These are phyloP conservation scores for Pimephales promelas DNA, from an alignment of 2,113 vertebrate genomes.

Conservation along the genomic window DNA sequence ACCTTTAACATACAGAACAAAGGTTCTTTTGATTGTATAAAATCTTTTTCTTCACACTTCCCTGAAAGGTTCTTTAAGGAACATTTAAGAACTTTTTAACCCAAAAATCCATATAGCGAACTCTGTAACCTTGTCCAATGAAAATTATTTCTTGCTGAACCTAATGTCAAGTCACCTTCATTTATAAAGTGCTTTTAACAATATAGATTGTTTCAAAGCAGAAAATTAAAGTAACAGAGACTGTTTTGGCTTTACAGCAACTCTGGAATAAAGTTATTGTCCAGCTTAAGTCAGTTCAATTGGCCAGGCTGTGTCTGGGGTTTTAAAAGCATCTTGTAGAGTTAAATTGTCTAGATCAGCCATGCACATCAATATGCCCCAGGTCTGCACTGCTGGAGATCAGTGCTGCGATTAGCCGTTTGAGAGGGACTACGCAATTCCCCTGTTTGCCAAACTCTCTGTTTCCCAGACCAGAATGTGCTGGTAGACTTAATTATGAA, in stretches of 20 bases:
- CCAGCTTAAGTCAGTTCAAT: neutral
- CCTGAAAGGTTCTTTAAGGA: neutral
- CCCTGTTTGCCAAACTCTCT: constrained; percentile 72
- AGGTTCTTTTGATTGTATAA: too few relatives aligned
- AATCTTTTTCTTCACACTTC: too few relatives aligned
- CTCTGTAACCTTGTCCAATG: neutral
- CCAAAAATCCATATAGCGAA: neutral
- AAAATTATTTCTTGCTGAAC: neutral
- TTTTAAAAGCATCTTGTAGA: constrained; percentile 12
- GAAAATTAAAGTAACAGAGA: too few relatives aligned
- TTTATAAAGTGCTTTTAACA: too few relatives aligned
- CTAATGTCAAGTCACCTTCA: neutral
- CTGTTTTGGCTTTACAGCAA: too few relatives aligned
- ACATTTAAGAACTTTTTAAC: neutral
- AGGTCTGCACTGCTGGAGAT: constrained; percentile 71
- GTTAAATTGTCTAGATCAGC: constrained; percentile 76
- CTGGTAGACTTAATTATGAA: constrained; percentile 76
- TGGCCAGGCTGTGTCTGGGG: neutral
- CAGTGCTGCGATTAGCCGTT: constrained; percentile 73
- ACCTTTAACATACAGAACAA: neutral
- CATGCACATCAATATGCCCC: constrained; percentile 68
- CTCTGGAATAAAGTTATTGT: too few relatives aligned
- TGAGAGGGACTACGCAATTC: constrained; percentile 60
- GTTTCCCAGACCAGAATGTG: constrained; percentile 64
- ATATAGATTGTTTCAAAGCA: too few relatives aligned